Evolutionary conservation across 37 sponge, comb jelly and placozoan species (phyloP).

Genomic region (Ianthella basta): DNA sequence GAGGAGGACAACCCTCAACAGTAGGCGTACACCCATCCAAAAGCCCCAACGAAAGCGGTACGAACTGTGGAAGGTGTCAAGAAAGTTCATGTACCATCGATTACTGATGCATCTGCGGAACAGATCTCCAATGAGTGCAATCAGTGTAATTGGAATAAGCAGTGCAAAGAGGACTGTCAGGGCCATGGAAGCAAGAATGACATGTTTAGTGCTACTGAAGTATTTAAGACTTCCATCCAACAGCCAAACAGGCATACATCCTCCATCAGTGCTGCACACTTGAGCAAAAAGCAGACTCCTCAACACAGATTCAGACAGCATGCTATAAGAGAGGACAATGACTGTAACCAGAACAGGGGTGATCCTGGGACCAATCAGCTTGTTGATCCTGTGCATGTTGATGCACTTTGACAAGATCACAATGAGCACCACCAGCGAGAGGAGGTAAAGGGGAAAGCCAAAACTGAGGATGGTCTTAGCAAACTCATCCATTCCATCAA

Average conservation of each 20-base stretch:
- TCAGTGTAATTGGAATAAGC: constrained; percentile 29
- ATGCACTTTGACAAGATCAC: background rate
- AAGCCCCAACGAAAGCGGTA: constrained; percentile 27
- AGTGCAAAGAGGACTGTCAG: background rate
- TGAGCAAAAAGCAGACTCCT: background rate
- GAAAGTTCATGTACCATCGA: constrained; percentile 29
- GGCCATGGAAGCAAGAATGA: constrained; percentile 11
- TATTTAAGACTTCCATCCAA: constrained; percentile 31
- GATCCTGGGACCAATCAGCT: constrained; percentile 14
- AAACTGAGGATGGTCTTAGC: constrained; percentile 36
- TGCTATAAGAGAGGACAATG: constrained; percentile 28
- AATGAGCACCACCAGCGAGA: constrained; percentile 9
- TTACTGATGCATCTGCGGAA: constrained; percentile 9
- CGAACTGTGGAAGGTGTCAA: constrained; percentile 17
- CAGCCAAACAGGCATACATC: constrained; percentile 20
- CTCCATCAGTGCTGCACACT: background rate
- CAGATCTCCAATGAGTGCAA: constrained; percentile 6
- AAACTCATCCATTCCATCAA: constrained; percentile 36
- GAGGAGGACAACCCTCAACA: constrained; percentile 37
- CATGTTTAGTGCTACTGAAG: constrained; percentile 14
- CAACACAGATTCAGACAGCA: background rate
- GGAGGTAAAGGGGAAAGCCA: constrained; percentile 52
- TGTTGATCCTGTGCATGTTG: constrained; percentile 20
- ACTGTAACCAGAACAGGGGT: constrained; percentile 43
- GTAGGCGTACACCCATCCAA: constrained; percentile 61